phyloP scores from a whole-genome alignment of 1,140 invertebrate genomes.

The Aphelinus certus region DNA sequence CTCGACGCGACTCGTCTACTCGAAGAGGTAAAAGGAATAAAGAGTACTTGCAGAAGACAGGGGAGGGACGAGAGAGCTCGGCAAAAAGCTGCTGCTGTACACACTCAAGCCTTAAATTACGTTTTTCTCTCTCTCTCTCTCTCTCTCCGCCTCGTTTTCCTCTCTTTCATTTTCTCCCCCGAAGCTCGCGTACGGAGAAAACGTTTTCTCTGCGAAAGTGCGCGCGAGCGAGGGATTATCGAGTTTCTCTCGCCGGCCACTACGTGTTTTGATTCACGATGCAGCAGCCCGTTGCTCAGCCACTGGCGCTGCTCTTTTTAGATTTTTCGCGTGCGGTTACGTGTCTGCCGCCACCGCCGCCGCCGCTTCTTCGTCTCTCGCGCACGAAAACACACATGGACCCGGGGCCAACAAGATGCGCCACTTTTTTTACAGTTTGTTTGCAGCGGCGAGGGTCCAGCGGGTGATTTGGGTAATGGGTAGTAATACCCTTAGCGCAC shows the following conservation, averaged over 20 bases:
- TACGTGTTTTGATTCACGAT: constrained; percentile 41
- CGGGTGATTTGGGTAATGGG: too few relatives aligned
- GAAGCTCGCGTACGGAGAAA: constrained; percentile 8
- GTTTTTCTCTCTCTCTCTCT: constrained; percentile 42
- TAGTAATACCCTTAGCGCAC: too few relatives aligned
- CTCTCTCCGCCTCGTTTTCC: constrained; percentile 31
- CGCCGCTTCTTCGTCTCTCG: neutral
- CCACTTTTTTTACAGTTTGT: too few relatives aligned
- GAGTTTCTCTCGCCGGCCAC: constrained; percentile 33
- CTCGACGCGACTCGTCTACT: too few relatives aligned
- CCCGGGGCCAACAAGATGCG: neutral
- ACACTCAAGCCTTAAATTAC: constrained; percentile 33
- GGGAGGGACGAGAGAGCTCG: neutral
- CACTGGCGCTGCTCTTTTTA: constrained; percentile 8
- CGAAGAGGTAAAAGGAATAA: too few relatives aligned
- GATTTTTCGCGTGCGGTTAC: constrained; percentile 8
- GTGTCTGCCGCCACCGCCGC: constrained; percentile 14
- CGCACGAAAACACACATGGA: neutral
- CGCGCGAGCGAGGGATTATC: constrained; percentile 38
- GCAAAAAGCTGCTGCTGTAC: constrained; percentile 1
- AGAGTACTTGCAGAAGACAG: too few relatives aligned
- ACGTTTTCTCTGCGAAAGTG: constrained; percentile 27
- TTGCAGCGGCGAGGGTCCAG: too few relatives aligned
- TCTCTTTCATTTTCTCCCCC: constrained; percentile 17
- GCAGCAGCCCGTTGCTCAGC: neutral